Evolutionary conservation across 1,140 invertebrate genomes (phyloP).

Genomic region (Tetramorium parvispinum): DNA sequence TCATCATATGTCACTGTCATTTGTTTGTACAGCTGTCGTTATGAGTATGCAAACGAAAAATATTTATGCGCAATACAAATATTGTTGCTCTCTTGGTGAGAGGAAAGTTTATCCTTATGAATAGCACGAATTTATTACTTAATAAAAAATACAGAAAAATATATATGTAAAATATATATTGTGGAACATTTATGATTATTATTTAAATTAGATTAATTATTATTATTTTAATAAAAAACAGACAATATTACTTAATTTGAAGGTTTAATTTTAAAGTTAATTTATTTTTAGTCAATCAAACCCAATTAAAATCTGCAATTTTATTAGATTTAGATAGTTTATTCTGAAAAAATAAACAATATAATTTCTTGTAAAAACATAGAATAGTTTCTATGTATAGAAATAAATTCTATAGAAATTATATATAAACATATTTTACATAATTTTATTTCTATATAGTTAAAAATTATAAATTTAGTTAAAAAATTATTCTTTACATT

Average conservation of each 20-base stretch:
- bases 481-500: background rate
- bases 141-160: background rate
- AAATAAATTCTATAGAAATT: background rate
- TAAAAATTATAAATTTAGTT: conserved; percentile 21
- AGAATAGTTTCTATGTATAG: background rate
- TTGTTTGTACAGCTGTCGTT: conserved; percentile 6
- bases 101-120: background rate
- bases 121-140: background rate
- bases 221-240: background rate
- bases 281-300: background rate
- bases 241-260: background rate
- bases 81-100: background rate
- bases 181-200: no score
- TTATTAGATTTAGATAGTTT: background rate
- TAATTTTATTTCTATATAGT: background rate
- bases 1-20: no score
- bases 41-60: background rate
- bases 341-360: background rate
- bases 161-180: background rate
- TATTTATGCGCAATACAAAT: background rate
- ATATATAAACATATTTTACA: background rate
- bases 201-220: no score
- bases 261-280: background rate
- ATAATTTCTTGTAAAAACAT: background rate
- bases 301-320: background rate